Base-by-base conservation (phyloP, 2,797 vertebrate genomes). In the Sebastiscus tertius region DNA sequence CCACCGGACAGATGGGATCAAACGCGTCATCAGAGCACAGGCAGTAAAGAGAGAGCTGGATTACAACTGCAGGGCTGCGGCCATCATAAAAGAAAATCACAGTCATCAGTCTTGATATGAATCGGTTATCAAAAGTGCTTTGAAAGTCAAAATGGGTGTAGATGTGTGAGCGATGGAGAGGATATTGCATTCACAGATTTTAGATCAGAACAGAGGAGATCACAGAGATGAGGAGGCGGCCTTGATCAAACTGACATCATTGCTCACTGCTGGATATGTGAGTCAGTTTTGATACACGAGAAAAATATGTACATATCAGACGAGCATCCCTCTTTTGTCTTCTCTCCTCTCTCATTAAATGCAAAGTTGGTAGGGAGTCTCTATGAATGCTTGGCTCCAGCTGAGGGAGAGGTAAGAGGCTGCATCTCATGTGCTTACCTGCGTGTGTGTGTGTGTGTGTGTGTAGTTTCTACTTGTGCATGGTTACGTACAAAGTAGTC, bases 301-400 rank as follows among this genome's bases (percentile, higher is more conserved):
- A 64, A 76, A 84, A 77, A 80, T 83, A 58, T 87, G 72, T 89
- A 77, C 69, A 73, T 79, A 82, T 91, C 77, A 85, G 93, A 92
- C 89, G 86, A 89, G 91, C 87, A 60, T 90, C 83, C 82, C 81
- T 93, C 89, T 93, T 86, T 89, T 92, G 89, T 95, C 91, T 94
- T 95, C 72, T 95, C 90, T 95, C 92, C 88, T 93, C 88, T 95
- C 91, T 95, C 89, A 93, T 87, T 93, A 92, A 94, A 94, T 93
- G 94, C 94, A 92, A 96, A 96, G 96, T 95, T 96, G 95, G 85
- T 96, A 95, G 95, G 95, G 88, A 94, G 83, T 88, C 92, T 95
- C 90, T 94, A 93, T 96, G 95, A 96, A 89, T 87, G 91, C 91
- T 94, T 96, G 95, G 94, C 94, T 94, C 86, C 90, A 84, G 82